These are phyloP conservation scores for Blastomussa wellsi DNA, from an alignment of 92 coral and sea anemone genomes.

Conservation along the genomic window DNA sequence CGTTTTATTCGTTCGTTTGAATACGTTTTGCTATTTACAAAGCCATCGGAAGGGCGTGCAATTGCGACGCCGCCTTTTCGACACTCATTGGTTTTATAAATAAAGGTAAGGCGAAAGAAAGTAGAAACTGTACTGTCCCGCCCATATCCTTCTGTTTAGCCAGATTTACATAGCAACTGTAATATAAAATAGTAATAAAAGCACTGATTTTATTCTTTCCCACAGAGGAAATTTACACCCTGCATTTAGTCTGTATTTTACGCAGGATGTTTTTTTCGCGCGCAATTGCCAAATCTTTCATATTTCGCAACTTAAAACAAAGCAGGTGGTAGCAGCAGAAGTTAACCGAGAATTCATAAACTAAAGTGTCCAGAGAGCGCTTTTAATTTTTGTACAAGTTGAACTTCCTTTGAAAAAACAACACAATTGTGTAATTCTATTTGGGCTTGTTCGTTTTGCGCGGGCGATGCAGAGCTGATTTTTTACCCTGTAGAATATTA, in stretches of 20 bases:
- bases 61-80: background rate
- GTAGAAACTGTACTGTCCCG: too few species aligned
- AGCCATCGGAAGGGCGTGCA: background rate
- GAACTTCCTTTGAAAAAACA: too few species aligned
- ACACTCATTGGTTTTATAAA: background rate
- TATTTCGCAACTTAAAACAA: background rate
- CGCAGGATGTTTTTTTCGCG: background rate
- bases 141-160: background rate
- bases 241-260: background rate
- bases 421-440: too few species aligned
- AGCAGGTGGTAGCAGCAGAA: background rate
- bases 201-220: background rate
- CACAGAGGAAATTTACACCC: background rate
- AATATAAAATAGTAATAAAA: background rate
- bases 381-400: background rate
- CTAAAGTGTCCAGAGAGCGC: background rate
- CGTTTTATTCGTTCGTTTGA: background rate
- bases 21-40: background rate
- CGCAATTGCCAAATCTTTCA: background rate
- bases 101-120: too few species aligned
- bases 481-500: too few species aligned
- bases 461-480: too few species aligned
- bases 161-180: too few species aligned
- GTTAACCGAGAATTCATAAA: too few species aligned
- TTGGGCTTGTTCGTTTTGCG: background rate